Conservation (phyloP, 1,140 invertebrate species). For the Nebria ingens region DNA sequence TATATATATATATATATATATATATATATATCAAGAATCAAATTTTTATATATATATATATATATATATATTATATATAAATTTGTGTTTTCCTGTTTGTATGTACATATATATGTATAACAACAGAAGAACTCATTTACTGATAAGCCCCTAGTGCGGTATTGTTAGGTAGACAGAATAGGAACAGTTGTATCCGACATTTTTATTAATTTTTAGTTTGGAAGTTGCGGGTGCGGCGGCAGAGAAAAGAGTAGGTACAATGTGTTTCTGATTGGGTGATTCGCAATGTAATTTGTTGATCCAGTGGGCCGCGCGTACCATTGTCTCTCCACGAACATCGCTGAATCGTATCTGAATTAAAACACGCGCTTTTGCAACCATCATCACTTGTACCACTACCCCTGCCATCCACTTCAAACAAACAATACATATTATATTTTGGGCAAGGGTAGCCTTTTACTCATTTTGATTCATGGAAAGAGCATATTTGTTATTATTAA, state of each 20-base stretch:
- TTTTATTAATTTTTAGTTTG: constrained; percentile 4
- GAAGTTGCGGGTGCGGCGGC: constrained; percentile 20
- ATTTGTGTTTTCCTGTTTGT: too few relatives aligned
- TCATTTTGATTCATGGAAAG: too few relatives aligned
- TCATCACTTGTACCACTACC: background rate
- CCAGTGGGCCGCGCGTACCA: background rate
- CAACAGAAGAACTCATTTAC: background rate
- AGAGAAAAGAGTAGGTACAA: constrained; percentile 26
- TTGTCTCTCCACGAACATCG: background rate
- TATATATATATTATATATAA: background rate
- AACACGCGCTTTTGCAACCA: background rate
- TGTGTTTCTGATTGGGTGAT: constrained; percentile 36
- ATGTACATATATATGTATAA: background rate
- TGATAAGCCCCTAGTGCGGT: background rate
- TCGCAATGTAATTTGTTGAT: constrained; percentile 37
- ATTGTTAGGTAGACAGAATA: too few relatives aligned
- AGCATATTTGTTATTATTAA: too few relatives aligned
- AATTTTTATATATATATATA: too few relatives aligned
- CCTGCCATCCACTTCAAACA: background rate
- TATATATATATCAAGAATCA: background rate
- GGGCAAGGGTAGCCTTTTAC: too few relatives aligned
- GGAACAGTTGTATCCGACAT: background rate
- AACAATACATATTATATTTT: too few relatives aligned
- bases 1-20: constrained; percentile 7
- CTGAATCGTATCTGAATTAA: background rate